phyloP scores from a whole-genome alignment of 2,888 invertebrate genomes.

The Anorthoa munda region DNA sequence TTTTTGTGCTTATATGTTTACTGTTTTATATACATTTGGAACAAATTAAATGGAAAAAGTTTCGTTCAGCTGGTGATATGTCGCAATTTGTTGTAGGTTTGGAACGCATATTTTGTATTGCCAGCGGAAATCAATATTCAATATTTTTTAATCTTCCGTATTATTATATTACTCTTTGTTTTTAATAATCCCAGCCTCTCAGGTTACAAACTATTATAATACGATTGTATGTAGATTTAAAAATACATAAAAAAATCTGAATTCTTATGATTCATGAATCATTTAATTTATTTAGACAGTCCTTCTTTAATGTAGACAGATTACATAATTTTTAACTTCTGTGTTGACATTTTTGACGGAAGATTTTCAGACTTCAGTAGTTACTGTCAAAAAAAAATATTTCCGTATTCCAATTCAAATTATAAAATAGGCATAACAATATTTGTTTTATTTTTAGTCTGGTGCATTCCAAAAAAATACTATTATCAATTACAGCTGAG shows the following conservation, averaged over 20 bases:
- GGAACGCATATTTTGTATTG: constrained; percentile 32
- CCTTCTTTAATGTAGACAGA: neutral
- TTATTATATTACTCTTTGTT: too few relatives aligned
- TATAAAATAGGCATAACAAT: neutral
- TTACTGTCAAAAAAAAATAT: constrained; percentile 51
- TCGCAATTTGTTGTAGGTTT: neutral
- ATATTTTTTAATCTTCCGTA: too few relatives aligned
- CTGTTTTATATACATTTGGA: neutral
- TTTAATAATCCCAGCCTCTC: too few relatives aligned
- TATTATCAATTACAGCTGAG: constrained; percentile 18
- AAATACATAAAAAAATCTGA: neutral
- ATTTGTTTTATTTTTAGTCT: constrained; percentile 2
- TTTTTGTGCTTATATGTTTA: neutral
- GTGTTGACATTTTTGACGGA: constrained; percentile 32
- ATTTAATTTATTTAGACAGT: too few relatives aligned
- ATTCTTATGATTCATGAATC: too few relatives aligned
- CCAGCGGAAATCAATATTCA: constrained; percentile 12
- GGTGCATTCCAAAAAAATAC: constrained; percentile 17
- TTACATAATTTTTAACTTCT: constrained; percentile 39
- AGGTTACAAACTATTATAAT: neutral
- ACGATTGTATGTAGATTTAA: neutral
- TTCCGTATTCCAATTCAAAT: constrained; percentile 26
- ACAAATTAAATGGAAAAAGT: neutral
- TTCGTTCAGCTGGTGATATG: too few relatives aligned
- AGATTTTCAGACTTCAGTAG: constrained; percentile 18